Base-by-base conservation (phyloP, 2,797 vertebrate species). In the Paedocypris micromegethes region DNA sequence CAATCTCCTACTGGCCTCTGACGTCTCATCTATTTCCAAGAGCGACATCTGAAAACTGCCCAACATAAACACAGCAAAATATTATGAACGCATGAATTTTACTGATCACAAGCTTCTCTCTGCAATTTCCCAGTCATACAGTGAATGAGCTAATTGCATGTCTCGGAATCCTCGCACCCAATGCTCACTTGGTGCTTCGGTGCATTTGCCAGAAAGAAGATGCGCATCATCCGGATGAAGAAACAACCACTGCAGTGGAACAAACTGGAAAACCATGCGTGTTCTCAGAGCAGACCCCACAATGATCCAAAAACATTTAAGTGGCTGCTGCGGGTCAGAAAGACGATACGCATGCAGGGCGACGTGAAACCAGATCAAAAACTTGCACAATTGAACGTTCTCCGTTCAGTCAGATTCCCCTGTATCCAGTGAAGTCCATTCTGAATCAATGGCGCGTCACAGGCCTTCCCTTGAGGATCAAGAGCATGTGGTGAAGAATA, bases 121-220 rank as follows among this genome's bases (percentile, higher is more conserved):
- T 43, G 52, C 70, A 80, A 79, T 81, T 75, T 79, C 72, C 68
- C 52, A 58, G 65, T 62, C 76, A 72, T 43, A 66, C 42, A 49
- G 50, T 61, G 67, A 79, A 78, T 62, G 69, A 66, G 67, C 56
- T 82, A 79, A 84, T 83, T 80, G 75, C 55, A 72, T 49, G 38
- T 46, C n/a, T 71, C 44, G 41, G 43, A 79, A 72, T 64, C n/a
- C 44, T 62, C 68, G 63, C 57, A 73, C 66, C 68, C 77, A 77
- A 72, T 74, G 58, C 65, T 58, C 23, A 4, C 39, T 54, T 62
- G 65, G 53, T 68, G 67, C 75, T 53, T 70, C 66, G 55, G 69
- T 9, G 48, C 72, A 63, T 75, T 62, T 58, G 59, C 70, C 60
- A 4, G 54, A 47, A 39, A 57, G 50, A 71, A 52, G 70, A 71